phyloP scores from a whole-genome alignment of 2,888 invertebrate species.

The Protula sp. region DNA sequence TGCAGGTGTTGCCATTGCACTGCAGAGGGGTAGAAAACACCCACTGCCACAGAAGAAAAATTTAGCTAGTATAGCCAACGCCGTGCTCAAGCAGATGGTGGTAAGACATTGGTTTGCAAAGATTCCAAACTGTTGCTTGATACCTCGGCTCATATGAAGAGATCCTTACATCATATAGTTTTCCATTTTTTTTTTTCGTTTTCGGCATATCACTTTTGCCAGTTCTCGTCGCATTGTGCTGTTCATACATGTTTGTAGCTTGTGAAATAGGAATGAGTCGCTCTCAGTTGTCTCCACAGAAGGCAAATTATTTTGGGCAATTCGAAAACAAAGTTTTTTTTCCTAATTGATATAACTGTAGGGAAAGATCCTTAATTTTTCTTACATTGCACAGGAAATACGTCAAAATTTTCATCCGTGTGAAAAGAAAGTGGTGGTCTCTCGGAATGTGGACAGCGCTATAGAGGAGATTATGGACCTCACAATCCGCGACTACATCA shows the following conservation, averaged over 20 bases:
- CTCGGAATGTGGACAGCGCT: constrained; percentile 76
- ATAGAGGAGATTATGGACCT: constrained; percentile 77
- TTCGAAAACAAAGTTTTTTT: too few species aligned
- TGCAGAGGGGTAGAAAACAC: neutral
- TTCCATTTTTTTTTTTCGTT: too few species aligned
- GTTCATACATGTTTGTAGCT: too few species aligned
- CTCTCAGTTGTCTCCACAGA: too few species aligned
- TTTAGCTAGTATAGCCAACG: neutral
- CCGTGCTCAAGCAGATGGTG: neutral
- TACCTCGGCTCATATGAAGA: neutral
- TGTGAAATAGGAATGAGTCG: too few species aligned
- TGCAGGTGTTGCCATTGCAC: neutral
- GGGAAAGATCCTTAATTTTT: too few species aligned
- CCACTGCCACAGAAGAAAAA: neutral
- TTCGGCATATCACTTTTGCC: too few species aligned
- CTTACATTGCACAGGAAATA: constrained; percentile 8
- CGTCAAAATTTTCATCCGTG: neutral
- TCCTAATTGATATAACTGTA: too few species aligned
- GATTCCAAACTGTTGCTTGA: neutral
- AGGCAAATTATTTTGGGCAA: too few species aligned
- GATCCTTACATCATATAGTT: too few species aligned
- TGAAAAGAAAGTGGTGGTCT: constrained; percentile 33
- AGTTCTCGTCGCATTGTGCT: too few species aligned
- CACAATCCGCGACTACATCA: constrained; percentile 72
- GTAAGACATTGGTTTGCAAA: too few species aligned